Evolutionary conservation across 2,888 invertebrate genomes (phyloP).

Genomic region (Eupithecia exiguata): DNA sequence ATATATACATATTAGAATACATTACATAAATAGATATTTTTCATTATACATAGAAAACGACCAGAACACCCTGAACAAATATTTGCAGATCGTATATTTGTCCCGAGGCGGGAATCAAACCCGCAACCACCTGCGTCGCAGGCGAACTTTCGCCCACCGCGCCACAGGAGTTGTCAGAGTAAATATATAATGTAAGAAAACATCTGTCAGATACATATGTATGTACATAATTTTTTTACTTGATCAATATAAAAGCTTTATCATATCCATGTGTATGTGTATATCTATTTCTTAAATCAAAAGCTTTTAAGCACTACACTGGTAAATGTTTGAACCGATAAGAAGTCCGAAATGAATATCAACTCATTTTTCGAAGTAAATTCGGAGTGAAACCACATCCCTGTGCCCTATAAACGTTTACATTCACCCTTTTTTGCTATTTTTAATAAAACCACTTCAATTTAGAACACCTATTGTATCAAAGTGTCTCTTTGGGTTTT

Average conservation of each 20-base stretch:
- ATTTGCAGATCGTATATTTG: too few relatives aligned
- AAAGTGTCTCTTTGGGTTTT: conserved; percentile 26
- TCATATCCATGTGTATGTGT: too few relatives aligned
- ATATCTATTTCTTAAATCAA: background rate
- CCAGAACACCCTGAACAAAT: too few relatives aligned
- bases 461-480: conserved; percentile 22
- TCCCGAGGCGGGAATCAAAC: too few relatives aligned
- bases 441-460: conserved; percentile 39
- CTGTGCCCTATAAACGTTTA: conserved; percentile 28
- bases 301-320: background rate
- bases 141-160: too few relatives aligned
- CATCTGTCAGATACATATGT: too few relatives aligned
- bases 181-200: too few relatives aligned
- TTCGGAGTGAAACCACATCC: conserved; percentile 6
- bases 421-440: conserved; percentile 38
- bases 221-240: background rate
- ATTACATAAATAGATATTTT: too few relatives aligned
- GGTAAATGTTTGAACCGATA: background rate
- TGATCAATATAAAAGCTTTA: background rate
- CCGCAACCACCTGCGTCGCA: too few relatives aligned
- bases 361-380: conserved; percentile 3
- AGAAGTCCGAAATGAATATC: background rate
- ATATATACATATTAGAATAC: too few relatives aligned
- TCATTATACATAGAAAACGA: too few relatives aligned
- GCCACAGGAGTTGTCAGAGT: too few relatives aligned